Evolutionary conservation across 2,797 vertebrate species (phyloP), one percentile per base, ranked within the genome.

Genomic region (Mycteria americana): DNA sequence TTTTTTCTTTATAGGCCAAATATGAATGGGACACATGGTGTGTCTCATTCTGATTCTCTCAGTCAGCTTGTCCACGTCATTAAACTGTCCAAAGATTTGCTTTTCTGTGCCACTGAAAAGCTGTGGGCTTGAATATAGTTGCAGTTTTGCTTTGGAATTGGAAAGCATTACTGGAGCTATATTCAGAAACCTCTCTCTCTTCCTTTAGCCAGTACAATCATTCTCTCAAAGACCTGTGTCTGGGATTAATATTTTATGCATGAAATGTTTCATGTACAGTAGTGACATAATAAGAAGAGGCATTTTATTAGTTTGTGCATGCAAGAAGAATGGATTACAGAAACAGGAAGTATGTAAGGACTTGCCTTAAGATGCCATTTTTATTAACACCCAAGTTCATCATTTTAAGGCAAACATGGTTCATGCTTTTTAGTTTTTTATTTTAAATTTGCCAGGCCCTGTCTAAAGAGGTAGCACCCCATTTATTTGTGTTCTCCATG

Each of bases 221-320:
- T 79, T 88, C 63, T 89, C 46, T 94, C 69, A 88, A 92, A 96
- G 93, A 86, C 92, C 73, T 93, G 73, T 85, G 69, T 85, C 83
- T 95, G 86, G 89, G 95, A 94, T 93, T 96, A 93, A 91, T 97
- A 97, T 95, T 97, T 97, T 93, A 97, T 97, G 96, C 97, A 95
- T 97, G 97, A 96, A 96, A 89, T 96, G 54, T 92, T 97, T 93
- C 22, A 9, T 97, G 95, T 97, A 96, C 95, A 96, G 95, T 97
- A 93, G 93, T 97, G 96, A 97, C 96, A 97, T 97, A 97, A 97
- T 96, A 96, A 97, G 96, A 97, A 97, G 94, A 96, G 95, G 95
- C 97, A 95, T 93, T 96, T 94, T 96, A 89, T 95, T 95, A 63
- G 63, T 94, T 89, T 92, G 92, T 59, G 91, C 84, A 89, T 88